Conservation (phyloP, 2,113 vertebrate genomes). For the Eudorcas thomsonii region DNA sequence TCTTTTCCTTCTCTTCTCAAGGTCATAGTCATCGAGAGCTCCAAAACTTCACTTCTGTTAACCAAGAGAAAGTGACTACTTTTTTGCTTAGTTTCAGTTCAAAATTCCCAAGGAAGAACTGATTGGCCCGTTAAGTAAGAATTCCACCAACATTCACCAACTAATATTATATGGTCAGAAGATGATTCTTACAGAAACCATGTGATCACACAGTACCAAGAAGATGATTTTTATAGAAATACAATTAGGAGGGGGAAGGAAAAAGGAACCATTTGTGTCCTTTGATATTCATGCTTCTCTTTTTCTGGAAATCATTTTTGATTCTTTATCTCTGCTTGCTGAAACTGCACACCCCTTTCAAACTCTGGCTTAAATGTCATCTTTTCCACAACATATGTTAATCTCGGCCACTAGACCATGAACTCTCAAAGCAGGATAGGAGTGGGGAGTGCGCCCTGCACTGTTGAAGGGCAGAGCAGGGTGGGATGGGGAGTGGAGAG, state of each 20-base stretch:
- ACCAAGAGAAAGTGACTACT: not conserved
- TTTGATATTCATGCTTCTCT: not conserved
- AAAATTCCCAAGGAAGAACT: not conserved
- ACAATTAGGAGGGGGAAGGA: not conserved
- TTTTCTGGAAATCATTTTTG: not conserved
- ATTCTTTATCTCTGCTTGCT: not conserved
- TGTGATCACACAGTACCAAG: not conserved
- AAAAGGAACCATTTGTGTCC: not conserved
- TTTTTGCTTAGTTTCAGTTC: not conserved
- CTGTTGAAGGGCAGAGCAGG: rapidly evolving
- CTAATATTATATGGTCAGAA: not conserved
- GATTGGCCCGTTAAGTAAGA: not conserved
- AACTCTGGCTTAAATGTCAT: not conserved
- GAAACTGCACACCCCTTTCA: not conserved
- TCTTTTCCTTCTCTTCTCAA: not conserved
- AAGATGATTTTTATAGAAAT: not conserved
- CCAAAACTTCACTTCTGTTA: not conserved
- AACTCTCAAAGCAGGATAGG: not conserved
- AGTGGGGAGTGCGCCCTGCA: not conserved
- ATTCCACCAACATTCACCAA: not conserved
- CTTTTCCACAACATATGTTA: not conserved
- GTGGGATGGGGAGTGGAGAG: not conserved
- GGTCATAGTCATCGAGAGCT: not conserved
- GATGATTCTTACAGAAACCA: not conserved
- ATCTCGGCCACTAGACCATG: not conserved